Conservation (phyloP, 2,888 invertebrate genomes). For the Cosmia trapezina region DNA sequence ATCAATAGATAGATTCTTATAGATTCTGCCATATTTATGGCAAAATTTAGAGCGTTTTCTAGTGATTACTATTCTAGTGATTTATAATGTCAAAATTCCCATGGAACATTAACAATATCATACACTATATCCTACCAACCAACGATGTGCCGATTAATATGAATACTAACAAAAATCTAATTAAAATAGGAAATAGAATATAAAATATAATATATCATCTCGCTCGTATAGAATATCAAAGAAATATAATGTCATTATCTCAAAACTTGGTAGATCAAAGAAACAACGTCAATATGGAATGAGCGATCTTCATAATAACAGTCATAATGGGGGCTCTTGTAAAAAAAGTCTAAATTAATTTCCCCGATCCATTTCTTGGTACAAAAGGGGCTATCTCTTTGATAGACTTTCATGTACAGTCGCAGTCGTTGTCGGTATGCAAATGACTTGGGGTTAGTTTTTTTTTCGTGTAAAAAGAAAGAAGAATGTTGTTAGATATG, state of each 20-base stretch:
- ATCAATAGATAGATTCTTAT: too few relatives aligned
- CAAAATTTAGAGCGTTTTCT: not conserved
- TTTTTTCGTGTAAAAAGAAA: slow-evolving; percentile 38
- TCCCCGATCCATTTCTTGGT: slow-evolving; percentile 80
- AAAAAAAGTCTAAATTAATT: slow-evolving; percentile 86
- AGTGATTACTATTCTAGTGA: slow-evolving; percentile 5
- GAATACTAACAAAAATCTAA: slow-evolving; percentile 61
- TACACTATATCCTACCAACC: slow-evolving; percentile 6
- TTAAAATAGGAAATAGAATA: slow-evolving; percentile 68
- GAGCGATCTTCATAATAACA: slow-evolving; percentile 68
- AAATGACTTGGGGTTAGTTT: slow-evolving; percentile 58
- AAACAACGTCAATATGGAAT: slow-evolving; percentile 80
- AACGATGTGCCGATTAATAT: slow-evolving; percentile 46
- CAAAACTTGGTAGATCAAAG: slow-evolving; percentile 80
- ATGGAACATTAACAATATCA: slow-evolving; percentile 33
- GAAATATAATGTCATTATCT: slow-evolving; percentile 85
- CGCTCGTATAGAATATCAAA: slow-evolving; percentile 79
- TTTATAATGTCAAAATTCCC: slow-evolving; percentile 4
- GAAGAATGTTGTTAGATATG: slow-evolving; percentile 35
- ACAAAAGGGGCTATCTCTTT: slow-evolving; percentile 84
- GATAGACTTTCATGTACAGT: slow-evolving; percentile 79
- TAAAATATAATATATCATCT: slow-evolving; percentile 69
- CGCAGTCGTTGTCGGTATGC: slow-evolving; percentile 62
- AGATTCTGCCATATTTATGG: too few relatives aligned
- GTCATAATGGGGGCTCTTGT: slow-evolving; percentile 68